A percentile compares a stretch with the other conserved stretches of the same genome.
Evolutionary conservation across 1,140 invertebrate genomes (phyloP).

Genomic region (Odontomachus brunneus): DNA sequence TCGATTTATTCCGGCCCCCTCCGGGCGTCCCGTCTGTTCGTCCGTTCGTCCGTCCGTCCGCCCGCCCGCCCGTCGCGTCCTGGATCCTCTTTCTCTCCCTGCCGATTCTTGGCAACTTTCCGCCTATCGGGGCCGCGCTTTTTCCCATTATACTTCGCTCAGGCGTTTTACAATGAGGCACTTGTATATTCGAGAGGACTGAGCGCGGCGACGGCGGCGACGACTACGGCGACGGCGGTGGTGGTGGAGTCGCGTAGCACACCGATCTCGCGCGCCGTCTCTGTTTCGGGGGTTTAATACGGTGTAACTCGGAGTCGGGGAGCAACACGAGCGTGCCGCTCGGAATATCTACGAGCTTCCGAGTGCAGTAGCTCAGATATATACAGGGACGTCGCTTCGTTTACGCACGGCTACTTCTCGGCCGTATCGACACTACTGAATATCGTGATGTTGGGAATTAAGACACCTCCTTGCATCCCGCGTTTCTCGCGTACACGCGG

Average conservation of each 20-base stretch:
- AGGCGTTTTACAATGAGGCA: conserved; percentile 61
- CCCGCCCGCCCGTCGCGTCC: background rate
- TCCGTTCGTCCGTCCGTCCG: background rate
- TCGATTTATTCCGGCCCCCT: conserved; percentile 67
- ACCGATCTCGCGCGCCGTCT: background rate
- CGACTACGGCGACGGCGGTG: no score
- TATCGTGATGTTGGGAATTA: background rate
- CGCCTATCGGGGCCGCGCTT: conserved; percentile 21
- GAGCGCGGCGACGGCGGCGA: conserved; percentile 7
- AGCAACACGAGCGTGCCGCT: conserved; percentile 14
- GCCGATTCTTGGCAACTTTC: conserved; percentile 37
- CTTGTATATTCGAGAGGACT: conserved; percentile 42
- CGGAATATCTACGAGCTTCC: conserved; percentile 24
- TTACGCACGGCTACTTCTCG: background rate
- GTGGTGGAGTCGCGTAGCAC: background rate
- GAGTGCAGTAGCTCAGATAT: background rate
- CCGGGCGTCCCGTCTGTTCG: background rate
- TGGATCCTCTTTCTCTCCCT: background rate
- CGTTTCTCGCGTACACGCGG: no score
- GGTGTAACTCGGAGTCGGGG: conserved; percentile 8
- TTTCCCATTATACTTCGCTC: conserved; percentile 60
- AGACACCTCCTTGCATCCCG: background rate
- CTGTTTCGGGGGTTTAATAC: conserved; percentile 39
- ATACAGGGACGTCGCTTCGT: background rate
- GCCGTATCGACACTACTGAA: background rate